Evolutionary conservation across 2,113 vertebrate genomes (phyloP).

Genomic region (Protomyctophum bolini): DNA sequence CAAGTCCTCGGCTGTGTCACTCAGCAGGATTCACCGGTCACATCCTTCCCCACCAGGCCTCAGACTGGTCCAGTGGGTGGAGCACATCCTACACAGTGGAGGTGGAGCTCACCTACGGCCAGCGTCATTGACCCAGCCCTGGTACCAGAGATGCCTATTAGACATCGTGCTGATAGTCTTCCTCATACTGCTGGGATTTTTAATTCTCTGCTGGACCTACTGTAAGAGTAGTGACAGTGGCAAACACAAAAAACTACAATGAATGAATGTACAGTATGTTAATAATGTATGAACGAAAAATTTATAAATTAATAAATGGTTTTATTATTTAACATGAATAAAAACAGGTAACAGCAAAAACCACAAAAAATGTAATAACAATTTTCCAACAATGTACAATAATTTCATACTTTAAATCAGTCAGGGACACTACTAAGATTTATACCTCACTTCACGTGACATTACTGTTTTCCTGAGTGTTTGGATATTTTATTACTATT

Average conservation of each 20-base stretch:
- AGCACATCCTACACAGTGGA: slow-evolving; percentile 72
- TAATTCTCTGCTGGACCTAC: slow-evolving; percentile 45
- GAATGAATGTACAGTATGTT: not conserved
- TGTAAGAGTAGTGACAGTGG: not conserved
- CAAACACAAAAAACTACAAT: slow-evolving; percentile 57
- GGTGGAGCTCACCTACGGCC: slow-evolving; percentile 70
- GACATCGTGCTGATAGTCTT: slow-evolving; percentile 68
- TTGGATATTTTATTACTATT: not conserved
- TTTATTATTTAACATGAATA: too few relatives aligned
- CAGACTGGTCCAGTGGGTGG: slow-evolving; percentile 71
- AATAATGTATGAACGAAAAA: too few relatives aligned
- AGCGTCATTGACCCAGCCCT: slow-evolving; percentile 57
- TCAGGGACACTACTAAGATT: not conserved
- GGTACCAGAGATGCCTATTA: slow-evolving; percentile 74
- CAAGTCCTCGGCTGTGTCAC: slow-evolving; percentile 66
- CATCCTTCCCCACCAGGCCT: slow-evolving; percentile 68
- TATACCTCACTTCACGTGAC: not conserved
- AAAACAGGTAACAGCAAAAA: not conserved
- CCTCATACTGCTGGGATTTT: slow-evolving; percentile 39
- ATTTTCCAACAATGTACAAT: too few relatives aligned
- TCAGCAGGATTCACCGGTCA: slow-evolving; percentile 67
- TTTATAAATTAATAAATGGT: too few relatives aligned
- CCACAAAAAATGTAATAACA: not conserved
- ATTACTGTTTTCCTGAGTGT: not conserved
- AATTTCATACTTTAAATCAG: not conserved